These are phyloP conservation scores for Cremastinae sp. DNA, from an alignment of 2,888 invertebrate species.

Conservation along the genomic window DNA sequence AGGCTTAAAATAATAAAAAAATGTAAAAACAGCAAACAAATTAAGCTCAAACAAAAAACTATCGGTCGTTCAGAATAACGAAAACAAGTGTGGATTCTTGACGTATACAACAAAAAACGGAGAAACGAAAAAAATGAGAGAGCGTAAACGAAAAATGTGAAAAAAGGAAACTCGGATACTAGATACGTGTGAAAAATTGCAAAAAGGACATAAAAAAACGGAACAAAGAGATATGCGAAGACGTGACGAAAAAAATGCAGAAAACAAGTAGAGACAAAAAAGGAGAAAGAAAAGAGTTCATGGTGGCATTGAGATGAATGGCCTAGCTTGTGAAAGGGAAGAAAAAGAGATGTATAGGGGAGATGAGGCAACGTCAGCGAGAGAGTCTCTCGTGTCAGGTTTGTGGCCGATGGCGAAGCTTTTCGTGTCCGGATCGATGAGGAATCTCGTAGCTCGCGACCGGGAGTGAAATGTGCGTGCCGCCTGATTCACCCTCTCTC, in stretches of 20 bases:
- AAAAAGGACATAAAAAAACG: background rate
- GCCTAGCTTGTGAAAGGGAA: background rate
- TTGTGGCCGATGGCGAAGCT: constrained; percentile 17
- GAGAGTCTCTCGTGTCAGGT: constrained; percentile 5
- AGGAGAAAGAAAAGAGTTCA: background rate
- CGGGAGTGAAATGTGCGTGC: constrained; percentile 30
- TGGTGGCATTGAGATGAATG: too few relatives aligned
- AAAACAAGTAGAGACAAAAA: background rate
- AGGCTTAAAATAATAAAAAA: too few relatives aligned
- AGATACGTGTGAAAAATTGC: background rate
- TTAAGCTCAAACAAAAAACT: too few relatives aligned
- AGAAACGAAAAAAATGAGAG: too few relatives aligned
- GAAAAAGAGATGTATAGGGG: constrained; percentile 23
- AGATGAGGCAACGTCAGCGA: constrained; percentile 21
- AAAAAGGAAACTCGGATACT: too few relatives aligned
- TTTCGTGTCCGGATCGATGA: constrained; percentile 53
- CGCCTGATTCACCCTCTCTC: constrained; percentile 25
- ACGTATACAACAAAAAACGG: too few relatives aligned
- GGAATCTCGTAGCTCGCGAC: constrained; percentile 15
- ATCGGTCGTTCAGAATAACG: too few relatives aligned
- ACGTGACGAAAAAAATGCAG: background rate
- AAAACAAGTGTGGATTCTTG: too few relatives aligned
- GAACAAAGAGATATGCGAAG: background rate
- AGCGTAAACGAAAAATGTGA: too few relatives aligned
- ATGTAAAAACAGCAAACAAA: too few relatives aligned